These are phyloP conservation scores for Trichogramma pretiosum DNA, from an alignment of 1,140 invertebrate genomes.

Conservation along the genomic window DNA sequence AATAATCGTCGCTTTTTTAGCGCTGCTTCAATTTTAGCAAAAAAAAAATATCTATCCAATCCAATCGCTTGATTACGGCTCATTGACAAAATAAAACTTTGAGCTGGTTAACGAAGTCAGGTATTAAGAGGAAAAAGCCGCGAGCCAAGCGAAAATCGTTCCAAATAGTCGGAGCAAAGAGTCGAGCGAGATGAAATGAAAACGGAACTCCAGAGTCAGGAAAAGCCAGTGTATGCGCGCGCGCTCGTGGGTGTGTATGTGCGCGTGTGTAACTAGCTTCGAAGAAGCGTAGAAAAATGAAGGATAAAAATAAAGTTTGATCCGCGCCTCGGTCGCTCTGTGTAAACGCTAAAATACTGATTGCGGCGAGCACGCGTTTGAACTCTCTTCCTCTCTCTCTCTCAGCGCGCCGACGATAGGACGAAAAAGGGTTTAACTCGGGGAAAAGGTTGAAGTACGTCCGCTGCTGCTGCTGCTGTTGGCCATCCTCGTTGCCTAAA, in stretches of 20 bases:
- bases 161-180: conserved; percentile 17
- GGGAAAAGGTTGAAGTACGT: conserved; percentile 15
- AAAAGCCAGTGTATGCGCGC: not conserved
- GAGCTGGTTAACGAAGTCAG: no score
- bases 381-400: conserved; percentile 9
- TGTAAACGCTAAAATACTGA: conserved; percentile 24
- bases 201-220: no score
- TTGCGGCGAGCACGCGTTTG: conserved; percentile 28
- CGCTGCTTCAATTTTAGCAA: no score
- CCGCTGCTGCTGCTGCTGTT: conserved; percentile 25
- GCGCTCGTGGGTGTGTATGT: not conserved
- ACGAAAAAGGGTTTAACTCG: conserved; percentile 13
- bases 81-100: no score
- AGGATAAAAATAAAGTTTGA: conserved; percentile 27
- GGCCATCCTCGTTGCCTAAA: conserved; percentile 37
- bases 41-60: no score
- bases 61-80: no score
- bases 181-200: conserved; percentile 18
- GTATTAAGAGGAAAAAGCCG: not conserved
- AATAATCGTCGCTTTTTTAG: no score
- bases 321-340: conserved; percentile 21
- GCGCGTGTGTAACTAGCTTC: not conserved
- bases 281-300: not conserved
- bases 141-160: conserved; percentile 12
- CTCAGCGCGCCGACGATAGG: not conserved